Conservation (phyloP, 1,140 invertebrate species). For the Solenopsis fugax region DNA sequence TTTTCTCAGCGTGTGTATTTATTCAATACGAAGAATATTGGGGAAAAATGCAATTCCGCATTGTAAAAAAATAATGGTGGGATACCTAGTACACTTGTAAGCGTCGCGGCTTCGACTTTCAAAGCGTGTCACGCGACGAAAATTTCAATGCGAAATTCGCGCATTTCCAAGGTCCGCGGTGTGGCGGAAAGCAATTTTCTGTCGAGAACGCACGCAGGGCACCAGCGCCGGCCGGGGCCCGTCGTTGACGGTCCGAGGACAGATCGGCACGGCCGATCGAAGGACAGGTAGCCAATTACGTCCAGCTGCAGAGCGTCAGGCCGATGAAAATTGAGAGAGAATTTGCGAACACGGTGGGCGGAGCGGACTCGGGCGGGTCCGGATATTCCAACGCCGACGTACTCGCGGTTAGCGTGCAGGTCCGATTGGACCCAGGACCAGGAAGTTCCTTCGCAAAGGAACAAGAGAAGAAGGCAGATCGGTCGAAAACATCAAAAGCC, state of each 20-base stretch:
- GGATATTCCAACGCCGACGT: conserved; percentile 30
- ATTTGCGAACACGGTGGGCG: conserved; percentile 71
- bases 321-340: conserved; percentile 76
- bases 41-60: no score
- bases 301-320: conserved; percentile 71
- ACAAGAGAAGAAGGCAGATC: background rate
- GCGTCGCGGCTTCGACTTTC: background rate
- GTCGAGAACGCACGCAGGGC: conserved; percentile 49
- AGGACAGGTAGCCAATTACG: conserved; percentile 75
- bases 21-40: background rate
- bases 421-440: conserved; percentile 12
- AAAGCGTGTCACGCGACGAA: conserved; percentile 66
- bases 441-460: conserved; percentile 31
- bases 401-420: conserved; percentile 27
- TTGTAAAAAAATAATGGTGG: background rate
- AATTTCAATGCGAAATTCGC: conserved; percentile 56
- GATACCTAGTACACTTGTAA: conserved; percentile 12
- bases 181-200: conserved; percentile 64
- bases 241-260: conserved; percentile 42
- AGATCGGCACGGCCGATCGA: conserved; percentile 54
- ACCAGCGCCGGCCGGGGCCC: background rate
- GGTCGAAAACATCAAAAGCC: conserved; percentile 33
- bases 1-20: background rate
- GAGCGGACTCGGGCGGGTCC: conserved; percentile 8
- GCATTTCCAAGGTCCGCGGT: conserved; percentile 46